Evolutionary conservation across 2,888 invertebrate species (phyloP), one percentile per base, ranked within the genome.

Genomic region (Perdita meconis): DNA sequence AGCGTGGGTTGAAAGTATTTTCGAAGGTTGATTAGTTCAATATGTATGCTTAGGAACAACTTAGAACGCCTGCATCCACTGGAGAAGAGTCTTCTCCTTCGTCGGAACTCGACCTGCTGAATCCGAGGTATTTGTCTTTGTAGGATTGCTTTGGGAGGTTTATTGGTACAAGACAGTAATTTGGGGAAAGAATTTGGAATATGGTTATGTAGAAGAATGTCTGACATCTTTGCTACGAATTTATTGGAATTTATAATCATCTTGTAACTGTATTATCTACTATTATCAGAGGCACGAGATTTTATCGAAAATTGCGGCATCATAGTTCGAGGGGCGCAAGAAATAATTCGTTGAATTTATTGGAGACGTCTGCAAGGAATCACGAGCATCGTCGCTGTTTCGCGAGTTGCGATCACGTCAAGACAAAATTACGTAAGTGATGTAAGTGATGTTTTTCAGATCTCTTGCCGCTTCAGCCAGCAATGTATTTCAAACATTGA

Each of bases 341-440:
- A 19, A 51, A 51, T 24, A 59, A 51, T 70, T 67, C 47, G 22
- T n/a, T 50, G n/a, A 56, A 70, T 44, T 34, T 59, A n/a, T 30
- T 69, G n/a, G 50, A 60, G 24, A 2, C 24, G 10, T n/a, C 71
- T 0, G 40, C 30, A 16, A 55, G 55, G 56, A 38, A 26, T 24
- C 26, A 30, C 3, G 16, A 61, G 42, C 40, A 4, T 8, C 72
- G 55, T 76, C 36, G 61, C 19, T 71, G 79, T 42, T 26, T 69
- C 47, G 50, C 57, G 1, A 66, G 36, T 26, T 59, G 24, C 50
- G 61, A 76, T 19, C 40, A 55, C 72, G 51, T 66, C 55, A 65
- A 75, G 53, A 74, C 63, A 65, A 80, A 90, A 90, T 90, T 90
- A 90, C 89, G 89, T 89, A 90, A 90, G 90, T 90, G 88, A 90